Base-by-base conservation (phyloP, 1,140 invertebrate species). In the Druon quercuslanigerum region DNA sequence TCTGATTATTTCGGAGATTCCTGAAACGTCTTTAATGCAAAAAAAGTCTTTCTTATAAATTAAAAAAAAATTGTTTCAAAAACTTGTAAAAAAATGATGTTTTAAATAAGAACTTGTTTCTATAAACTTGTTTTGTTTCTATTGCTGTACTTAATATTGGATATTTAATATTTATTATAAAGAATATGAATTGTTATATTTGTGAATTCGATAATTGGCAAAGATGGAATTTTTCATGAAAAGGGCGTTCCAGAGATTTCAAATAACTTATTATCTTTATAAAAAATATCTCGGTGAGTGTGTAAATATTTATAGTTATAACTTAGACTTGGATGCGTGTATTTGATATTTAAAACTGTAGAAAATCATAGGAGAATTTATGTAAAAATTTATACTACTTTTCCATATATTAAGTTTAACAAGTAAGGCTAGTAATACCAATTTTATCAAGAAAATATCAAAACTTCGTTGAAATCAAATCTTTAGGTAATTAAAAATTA, bases 371-470 rank as follows among this genome's bases (percentile, higher is more conserved):
- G 40, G 16, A 66, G 40, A 60, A 66, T 14, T 12, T 66, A 16
- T 66, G 60, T 66, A 40, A 66, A 66, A 40, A 40, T 66, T 66
- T 66, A 66, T 66, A 66, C 60, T 66, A n/a, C 57, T 25, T 66
- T 66, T 66, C 33, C 60, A 66, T 40, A 66, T 66, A n/a, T 20
- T 33, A 46, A 46, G 40, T 66, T 40, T 40, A 16, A 66, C n/a
- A 46, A 66, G 4, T 66, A 33, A 54, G 33, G 40, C 25, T 66
- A 33, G 25, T 3, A 40, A 4, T 16, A 56, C 46, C n/a, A n/a
- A 40, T 40, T 33, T 66, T 66, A n/a, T n/a, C 14, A 40, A 40
- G 13, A 16, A 14, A 66, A 46, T 46, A 6, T 40, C 40, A 5
- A 66, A 46, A 7, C 14, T 40, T 66, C 60, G 46, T 5, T 7